A percentile compares a stretch with the other conserved stretches of the same genome.
Evolutionary conservation across 1,140 invertebrate species (phyloP).

Genomic region (Calephelis virginiensis): DNA sequence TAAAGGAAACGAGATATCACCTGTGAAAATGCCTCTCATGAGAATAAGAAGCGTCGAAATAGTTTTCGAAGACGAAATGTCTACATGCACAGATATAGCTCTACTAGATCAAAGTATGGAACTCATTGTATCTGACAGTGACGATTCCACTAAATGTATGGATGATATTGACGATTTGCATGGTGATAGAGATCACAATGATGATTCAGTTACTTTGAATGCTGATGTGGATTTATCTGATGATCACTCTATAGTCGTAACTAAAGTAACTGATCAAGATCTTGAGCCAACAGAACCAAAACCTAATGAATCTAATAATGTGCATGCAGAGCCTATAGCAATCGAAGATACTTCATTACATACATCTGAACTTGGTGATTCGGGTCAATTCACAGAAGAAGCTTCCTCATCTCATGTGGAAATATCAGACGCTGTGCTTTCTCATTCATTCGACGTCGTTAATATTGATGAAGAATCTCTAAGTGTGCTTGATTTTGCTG

Average conservation of each 20-base stretch:
- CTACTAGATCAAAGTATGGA: conserved; percentile 60
- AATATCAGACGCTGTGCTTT: conserved; percentile 60
- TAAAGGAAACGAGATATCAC: conserved; percentile 65
- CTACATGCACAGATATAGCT: conserved; percentile 58
- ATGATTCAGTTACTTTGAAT: conserved; percentile 63
- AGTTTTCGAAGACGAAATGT: conserved; percentile 71
- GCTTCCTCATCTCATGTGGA: conserved; percentile 60
- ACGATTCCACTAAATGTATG: conserved; percentile 67
- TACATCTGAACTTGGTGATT: conserved; percentile 59
- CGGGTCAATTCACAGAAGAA: conserved; percentile 65
- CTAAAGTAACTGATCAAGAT: conserved; percentile 31
- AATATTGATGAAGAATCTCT: conserved; percentile 44
- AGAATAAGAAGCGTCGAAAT: conserved; percentile 73
- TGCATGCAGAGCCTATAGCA: conserved; percentile 24
- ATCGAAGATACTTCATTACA: conserved; percentile 52
- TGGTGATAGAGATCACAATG: conserved; percentile 40
- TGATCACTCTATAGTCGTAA: conserved; percentile 50
- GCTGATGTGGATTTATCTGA: conserved; percentile 63
- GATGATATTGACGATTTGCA: conserved; percentile 58
- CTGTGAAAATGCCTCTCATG: conserved; percentile 67
- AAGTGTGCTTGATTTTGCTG: conserved; percentile 37
- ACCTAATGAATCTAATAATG: conserved; percentile 17
- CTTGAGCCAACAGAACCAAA: conserved; percentile 5
- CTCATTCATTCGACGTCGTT: conserved; percentile 54
- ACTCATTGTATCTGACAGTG: conserved; percentile 53